phyloP scores from a whole-genome alignment of 1,140 invertebrate species.

The Conus betulinus region DNA sequence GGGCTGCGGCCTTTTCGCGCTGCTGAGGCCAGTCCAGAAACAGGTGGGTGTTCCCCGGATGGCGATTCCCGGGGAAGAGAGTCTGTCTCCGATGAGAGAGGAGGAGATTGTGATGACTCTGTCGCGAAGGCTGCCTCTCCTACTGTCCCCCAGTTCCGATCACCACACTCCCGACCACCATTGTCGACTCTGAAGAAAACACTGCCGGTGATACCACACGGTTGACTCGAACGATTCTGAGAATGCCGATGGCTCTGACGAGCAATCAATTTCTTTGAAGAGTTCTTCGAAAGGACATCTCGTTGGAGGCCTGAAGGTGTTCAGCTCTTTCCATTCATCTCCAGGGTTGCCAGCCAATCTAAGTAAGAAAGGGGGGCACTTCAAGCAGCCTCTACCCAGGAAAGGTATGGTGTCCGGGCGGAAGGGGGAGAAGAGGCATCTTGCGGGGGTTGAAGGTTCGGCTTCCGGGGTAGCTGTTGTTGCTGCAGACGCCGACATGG shows the following conservation, averaged over 20 bases:
- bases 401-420: not conserved
- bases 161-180: not conserved
- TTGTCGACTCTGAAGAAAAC: not conserved
- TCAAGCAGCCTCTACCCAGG: not conserved
- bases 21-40: not conserved
- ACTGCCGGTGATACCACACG: not conserved
- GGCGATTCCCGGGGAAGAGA: not conserved
- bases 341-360: not conserved
- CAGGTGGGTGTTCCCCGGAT: not conserved
- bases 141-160: not conserved
- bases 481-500: not conserved
- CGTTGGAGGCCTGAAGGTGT: no score
- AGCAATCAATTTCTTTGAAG: not conserved
- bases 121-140: not conserved
- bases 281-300: not conserved
- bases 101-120: not conserved
- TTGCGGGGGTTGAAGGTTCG: not conserved
- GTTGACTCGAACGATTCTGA: not conserved
- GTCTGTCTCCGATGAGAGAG: not conserved
- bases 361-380: not conserved
- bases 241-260: not conserved
- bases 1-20: not conserved
- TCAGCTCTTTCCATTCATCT: no score
- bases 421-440: not conserved
- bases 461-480: not conserved